Conservation (phyloP, 2,888 invertebrate genomes). For the Apamea crenata region DNA sequence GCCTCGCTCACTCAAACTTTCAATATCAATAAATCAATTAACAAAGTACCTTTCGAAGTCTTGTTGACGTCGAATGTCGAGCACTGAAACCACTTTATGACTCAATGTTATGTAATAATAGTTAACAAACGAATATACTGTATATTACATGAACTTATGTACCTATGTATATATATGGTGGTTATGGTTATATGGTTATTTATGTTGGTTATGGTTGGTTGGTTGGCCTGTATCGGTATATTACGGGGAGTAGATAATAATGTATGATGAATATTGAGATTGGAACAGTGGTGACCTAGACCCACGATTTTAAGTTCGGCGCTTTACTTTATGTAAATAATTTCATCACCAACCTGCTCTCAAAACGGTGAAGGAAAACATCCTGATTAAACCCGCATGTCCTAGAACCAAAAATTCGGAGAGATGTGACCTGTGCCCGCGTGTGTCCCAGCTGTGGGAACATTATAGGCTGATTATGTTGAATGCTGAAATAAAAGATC, state of each 20-base stretch:
- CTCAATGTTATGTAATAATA: conserved; percentile 21
- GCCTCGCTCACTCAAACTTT: conserved; percentile 41
- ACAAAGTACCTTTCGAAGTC: conserved; percentile 17
- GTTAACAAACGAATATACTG: conserved; percentile 13
- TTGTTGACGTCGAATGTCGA: conserved; percentile 23
- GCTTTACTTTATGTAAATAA: background rate
- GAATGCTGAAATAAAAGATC: background rate
- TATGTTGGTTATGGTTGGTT: too few species aligned
- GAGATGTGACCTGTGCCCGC: background rate
- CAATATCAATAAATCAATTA: conserved; percentile 31
- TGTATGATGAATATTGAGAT: background rate
- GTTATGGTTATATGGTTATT: too few species aligned
- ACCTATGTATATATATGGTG: too few species aligned
- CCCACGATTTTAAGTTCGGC: background rate
- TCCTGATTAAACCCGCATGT: background rate
- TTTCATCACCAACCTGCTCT: background rate
- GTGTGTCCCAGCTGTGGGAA: background rate
- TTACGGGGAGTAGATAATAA: background rate
- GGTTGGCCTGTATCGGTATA: background rate
- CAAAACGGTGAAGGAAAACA: background rate
- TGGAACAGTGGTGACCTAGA: background rate
- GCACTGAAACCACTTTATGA: conserved; percentile 30
- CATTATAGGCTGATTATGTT: background rate
- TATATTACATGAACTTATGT: background rate
- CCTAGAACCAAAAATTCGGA: background rate